These are phyloP conservation scores for Chionoecetes opilio DNA, from an alignment of 1,140 invertebrate genomes.

Conservation along the genomic window DNA sequence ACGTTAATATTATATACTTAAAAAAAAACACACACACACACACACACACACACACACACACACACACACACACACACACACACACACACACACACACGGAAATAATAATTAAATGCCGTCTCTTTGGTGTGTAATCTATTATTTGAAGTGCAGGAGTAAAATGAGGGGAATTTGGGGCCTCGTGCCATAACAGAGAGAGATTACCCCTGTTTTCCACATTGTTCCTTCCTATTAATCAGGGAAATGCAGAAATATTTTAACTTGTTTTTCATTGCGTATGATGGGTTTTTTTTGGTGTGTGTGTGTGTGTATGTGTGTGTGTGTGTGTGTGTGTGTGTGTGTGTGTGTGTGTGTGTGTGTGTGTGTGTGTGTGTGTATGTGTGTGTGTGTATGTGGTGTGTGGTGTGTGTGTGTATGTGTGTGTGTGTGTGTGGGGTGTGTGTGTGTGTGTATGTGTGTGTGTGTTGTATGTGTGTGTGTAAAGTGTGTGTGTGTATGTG, in stretches of 20 bases:
- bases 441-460: not conserved
- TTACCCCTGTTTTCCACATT: not conserved
- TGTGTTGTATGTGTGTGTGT: too few relatives aligned
- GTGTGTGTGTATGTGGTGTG: too few relatives aligned
- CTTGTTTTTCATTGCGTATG: too few relatives aligned
- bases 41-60: conserved; percentile 31
- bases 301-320: conserved; percentile 51
- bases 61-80: conserved; percentile 35
- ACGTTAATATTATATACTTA: not conserved
- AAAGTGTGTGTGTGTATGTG: not conserved
- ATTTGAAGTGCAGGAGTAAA: not conserved
- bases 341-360: not conserved
- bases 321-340: conserved; percentile 43
- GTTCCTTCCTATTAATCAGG: too few relatives aligned
- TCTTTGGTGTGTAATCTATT: not conserved
- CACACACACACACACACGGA: conserved; percentile 19
- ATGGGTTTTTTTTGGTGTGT: not conserved
- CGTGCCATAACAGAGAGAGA: not conserved
- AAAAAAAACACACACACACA: too few relatives aligned
- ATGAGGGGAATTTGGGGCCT: not conserved
- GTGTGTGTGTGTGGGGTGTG: not conserved
- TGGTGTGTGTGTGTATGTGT: conserved; percentile 45
- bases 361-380: not conserved
- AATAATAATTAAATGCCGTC: not conserved
- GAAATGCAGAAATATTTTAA: too few relatives aligned